These are phyloP conservation scores for Trissolcus japonicus DNA, from an alignment of 2,888 invertebrate genomes.

Conservation along the genomic window DNA sequence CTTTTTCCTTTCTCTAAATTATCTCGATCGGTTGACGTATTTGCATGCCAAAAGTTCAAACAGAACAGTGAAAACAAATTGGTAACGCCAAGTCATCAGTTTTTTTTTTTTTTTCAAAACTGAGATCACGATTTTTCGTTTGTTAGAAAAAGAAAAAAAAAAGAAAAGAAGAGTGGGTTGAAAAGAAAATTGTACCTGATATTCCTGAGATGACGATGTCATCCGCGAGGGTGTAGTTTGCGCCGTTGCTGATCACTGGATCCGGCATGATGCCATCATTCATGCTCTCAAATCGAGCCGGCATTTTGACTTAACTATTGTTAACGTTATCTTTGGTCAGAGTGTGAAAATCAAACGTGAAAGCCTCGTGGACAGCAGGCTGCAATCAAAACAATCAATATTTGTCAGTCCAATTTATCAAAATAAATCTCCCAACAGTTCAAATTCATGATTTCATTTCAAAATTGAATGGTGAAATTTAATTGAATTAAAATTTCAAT, in stretches of 20 bases:
- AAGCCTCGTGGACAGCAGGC: constrained; percentile 69
- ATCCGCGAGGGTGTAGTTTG: constrained; percentile 76
- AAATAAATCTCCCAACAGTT: too few relatives aligned
- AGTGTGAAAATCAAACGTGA: constrained; percentile 60
- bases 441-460: too few relatives aligned
- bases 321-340: constrained; percentile 16
- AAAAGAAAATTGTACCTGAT: constrained; percentile 76
- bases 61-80: too few relatives aligned
- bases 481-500: too few relatives aligned
- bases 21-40: too few relatives aligned
- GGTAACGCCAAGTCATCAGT: too few relatives aligned
- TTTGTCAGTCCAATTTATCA: constrained; percentile 15
- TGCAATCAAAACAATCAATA: constrained; percentile 60
- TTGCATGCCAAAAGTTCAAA: too few relatives aligned
- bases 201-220: constrained; percentile 90
- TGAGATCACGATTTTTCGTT: too few relatives aligned
- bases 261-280: constrained; percentile 72
- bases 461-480: too few relatives aligned
- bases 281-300: constrained; percentile 82
- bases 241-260: constrained; percentile 67
- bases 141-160: too few relatives aligned
- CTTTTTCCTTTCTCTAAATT: background rate
- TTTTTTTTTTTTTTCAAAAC: too few relatives aligned
- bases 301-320: constrained; percentile 78
- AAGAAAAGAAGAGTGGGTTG: too few relatives aligned